Percentiles rank a stretch among this genome's conserved stretches.
These are phyloP conservation scores for Antrozous pallidus DNA, from an alignment of 2,797 vertebrate species.

Conservation along the genomic window DNA sequence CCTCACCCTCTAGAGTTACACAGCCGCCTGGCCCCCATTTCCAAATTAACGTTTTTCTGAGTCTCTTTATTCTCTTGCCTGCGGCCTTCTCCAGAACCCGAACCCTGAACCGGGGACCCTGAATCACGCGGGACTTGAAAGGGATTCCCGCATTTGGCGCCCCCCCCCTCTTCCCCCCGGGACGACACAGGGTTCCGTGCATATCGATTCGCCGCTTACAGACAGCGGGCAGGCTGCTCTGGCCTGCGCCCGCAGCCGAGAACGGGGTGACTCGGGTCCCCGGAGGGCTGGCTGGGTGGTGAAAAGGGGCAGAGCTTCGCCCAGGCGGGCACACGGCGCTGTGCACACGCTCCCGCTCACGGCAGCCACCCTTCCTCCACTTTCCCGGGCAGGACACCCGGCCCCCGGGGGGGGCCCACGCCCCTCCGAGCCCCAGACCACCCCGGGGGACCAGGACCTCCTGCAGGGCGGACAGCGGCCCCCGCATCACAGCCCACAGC, in stretches of 20 bases:
- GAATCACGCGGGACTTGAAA: too few species aligned
- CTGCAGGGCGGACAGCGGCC: not conserved
- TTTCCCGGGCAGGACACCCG: rapidly evolving
- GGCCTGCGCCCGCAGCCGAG: rapidly evolving
- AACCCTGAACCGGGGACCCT: too few species aligned
- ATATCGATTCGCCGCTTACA: rapidly evolving
- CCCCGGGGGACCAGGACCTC: too few species aligned
- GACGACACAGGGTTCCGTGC: too few species aligned
- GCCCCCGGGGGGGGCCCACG: rapidly evolving
- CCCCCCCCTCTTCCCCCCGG: too few species aligned
- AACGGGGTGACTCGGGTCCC: rapidly evolving
- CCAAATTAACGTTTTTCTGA: too few species aligned
- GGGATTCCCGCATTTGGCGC: too few species aligned
- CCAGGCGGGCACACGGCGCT: rapidly evolving
- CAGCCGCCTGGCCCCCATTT: too few species aligned
- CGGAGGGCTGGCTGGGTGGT: rapidly evolving
- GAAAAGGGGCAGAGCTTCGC: rapidly evolving
- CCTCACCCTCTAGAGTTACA: too few species aligned
- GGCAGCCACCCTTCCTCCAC: rapidly evolving
- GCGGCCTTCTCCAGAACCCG: too few species aligned
- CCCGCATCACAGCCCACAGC: not conserved
- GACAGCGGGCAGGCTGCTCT: rapidly evolving
- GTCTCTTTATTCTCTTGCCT: too few species aligned
- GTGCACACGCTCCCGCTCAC: rapidly evolving
- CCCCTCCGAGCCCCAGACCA: rapidly evolving